phyloP scores from a whole-genome alignment of 2,113 vertebrate species.

The Lamprotornis superbus region DNA sequence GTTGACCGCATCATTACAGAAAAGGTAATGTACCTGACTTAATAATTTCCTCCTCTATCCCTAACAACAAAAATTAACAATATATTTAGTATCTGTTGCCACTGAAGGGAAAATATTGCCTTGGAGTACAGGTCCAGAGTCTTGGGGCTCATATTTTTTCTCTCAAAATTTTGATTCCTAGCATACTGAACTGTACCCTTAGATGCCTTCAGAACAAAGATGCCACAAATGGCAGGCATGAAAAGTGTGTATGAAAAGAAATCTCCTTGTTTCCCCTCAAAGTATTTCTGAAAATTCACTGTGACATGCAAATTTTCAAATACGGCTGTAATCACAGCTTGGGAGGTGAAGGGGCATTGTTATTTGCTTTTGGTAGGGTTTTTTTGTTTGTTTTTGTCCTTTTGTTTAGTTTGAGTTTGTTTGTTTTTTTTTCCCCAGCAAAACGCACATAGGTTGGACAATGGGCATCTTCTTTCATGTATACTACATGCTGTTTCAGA shows the following conservation, averaged over 20 bases:
- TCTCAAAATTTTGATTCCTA: neutral
- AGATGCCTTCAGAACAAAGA: neutral
- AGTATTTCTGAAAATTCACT: neutral
- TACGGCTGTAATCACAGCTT: neutral
- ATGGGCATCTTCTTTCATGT: neutral
- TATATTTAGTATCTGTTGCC: neutral
- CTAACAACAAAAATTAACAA: neutral
- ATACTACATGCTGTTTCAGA: neutral
- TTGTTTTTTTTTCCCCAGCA: neutral
- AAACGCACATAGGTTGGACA: accelerated
- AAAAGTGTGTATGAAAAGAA: neutral
- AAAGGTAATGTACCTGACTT: constrained; percentile 80
- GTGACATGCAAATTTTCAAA: neutral
- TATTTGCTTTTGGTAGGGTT: neutral
- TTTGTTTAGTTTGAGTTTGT: neutral
- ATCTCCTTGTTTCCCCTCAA: neutral
- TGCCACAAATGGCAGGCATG: neutral
- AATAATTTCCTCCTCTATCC: neutral
- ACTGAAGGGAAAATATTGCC: neutral
- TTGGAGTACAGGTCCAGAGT: neutral
- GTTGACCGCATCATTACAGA: constrained; percentile 97
- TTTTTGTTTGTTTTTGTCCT: neutral
- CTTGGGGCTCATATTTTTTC: neutral
- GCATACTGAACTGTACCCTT: neutral
- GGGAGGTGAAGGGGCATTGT: neutral